A percentile compares a stretch with the other conserved stretches of the same genome.
phyloP scores from a whole-genome alignment of 2,888 invertebrate species.

The Hyppa rectilinea region DNA sequence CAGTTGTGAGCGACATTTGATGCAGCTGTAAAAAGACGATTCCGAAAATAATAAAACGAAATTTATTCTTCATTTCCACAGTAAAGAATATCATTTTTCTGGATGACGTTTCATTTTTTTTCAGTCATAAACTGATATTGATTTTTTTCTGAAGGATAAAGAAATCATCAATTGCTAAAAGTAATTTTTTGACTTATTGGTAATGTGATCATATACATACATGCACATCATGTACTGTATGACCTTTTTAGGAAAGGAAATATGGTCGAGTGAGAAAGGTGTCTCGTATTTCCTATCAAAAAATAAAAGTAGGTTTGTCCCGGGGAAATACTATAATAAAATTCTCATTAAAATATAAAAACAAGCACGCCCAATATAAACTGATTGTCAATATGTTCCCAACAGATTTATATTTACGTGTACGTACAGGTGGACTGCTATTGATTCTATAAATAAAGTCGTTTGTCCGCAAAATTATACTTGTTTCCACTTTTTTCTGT shows the following conservation, averaged over 20 bases:
- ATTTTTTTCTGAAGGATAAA: constrained; percentile 6
- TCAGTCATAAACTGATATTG: constrained; percentile 13
- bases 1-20: constrained; percentile 55
- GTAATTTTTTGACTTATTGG: not conserved
- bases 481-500: constrained; percentile 26
- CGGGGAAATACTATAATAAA: too few species aligned
- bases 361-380: not conserved
- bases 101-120: constrained; percentile 32
- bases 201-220: not conserved
- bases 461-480: constrained; percentile 29
- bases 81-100: constrained; percentile 49
- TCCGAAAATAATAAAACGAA: constrained; percentile 55
- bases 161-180: not conserved
- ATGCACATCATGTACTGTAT: too few species aligned
- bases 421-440: constrained; percentile 4
- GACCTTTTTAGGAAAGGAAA: too few species aligned
- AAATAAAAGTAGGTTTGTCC: not conserved
- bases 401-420: constrained; percentile 1
- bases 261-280: not conserved
- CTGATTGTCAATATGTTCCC: constrained; percentile 19
- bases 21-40: constrained; percentile 63
- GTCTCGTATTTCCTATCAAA: not conserved
- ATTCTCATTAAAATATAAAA: constrained; percentile 5
- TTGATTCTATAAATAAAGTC: constrained; percentile 40
- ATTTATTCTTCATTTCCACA: constrained; percentile 43